These are phyloP conservation scores for Pectinophora gossypiella DNA, from an alignment of 1,140 invertebrate genomes.

Conservation along the genomic window DNA sequence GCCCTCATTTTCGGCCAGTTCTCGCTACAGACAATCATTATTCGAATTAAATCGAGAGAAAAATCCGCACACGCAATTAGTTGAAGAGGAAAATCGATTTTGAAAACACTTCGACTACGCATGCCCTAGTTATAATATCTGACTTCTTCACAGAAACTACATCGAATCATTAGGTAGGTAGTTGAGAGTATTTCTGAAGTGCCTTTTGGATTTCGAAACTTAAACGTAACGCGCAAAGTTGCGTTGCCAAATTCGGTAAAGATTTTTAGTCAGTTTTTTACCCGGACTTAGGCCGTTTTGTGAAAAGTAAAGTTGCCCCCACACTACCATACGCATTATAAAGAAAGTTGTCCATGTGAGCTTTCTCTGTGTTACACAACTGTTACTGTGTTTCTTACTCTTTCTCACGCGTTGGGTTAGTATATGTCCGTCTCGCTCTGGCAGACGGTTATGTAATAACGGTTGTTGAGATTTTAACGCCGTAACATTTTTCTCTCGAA, in stretches of 20 bases:
- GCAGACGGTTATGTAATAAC: constrained; percentile 70
- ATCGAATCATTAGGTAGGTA: too few relatives aligned
- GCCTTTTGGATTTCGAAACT: too few relatives aligned
- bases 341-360: constrained; percentile 66
- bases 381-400: constrained; percentile 15
- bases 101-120: constrained; percentile 56
- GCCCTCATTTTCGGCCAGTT: constrained; percentile 57
- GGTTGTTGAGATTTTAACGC: constrained; percentile 64
- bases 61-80: too few relatives aligned
- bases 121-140: too few relatives aligned
- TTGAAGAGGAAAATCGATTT: constrained; percentile 31
- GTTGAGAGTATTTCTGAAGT: too few relatives aligned
- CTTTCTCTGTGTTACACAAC: constrained; percentile 73
- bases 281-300: constrained; percentile 51
- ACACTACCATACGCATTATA: constrained; percentile 49
- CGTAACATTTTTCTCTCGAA: constrained; percentile 63
- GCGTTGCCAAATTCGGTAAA: too few relatives aligned
- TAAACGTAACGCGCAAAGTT: too few relatives aligned
- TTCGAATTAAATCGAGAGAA: neutral
- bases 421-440: constrained; percentile 35
- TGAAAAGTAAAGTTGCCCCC: constrained; percentile 54
- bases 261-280: too few relatives aligned
- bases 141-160: too few relatives aligned
- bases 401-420: constrained; percentile 34
- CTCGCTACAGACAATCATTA: constrained; percentile 21